These are phyloP conservation scores for Chrosomus eos DNA, from an alignment of 2,797 vertebrate species.

Conservation along the genomic window DNA sequence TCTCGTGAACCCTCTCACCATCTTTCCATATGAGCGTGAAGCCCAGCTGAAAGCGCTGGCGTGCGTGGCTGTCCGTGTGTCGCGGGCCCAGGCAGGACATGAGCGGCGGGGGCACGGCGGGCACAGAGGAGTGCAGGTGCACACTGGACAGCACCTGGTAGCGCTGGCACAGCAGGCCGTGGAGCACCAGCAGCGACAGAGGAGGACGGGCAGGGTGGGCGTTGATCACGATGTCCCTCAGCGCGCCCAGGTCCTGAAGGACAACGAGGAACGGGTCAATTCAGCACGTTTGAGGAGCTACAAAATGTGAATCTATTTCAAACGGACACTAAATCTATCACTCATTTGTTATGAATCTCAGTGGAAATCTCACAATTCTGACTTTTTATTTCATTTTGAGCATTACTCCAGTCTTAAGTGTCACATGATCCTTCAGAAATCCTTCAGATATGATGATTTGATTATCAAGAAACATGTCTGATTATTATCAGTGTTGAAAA, in stretches of 20 bases:
- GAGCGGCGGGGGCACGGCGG: constrained; percentile 81
- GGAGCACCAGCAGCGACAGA: constrained; percentile 88
- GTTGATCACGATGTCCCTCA: constrained; percentile 95
- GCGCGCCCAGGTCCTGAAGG: constrained; percentile 84
- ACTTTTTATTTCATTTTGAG: too few relatives aligned
- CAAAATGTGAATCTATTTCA: not conserved
- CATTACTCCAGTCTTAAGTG: too few relatives aligned
- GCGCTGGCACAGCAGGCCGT: constrained; percentile 86
- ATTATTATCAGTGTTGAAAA: too few relatives aligned
- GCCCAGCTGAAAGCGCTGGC: constrained; percentile 90
- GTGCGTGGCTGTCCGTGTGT: constrained; percentile 80
- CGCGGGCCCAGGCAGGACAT: constrained; percentile 88
- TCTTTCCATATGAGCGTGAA: constrained; percentile 99
- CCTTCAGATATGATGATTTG: too few relatives aligned
- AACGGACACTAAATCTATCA: not conserved
- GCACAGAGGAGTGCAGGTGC: constrained; percentile 90
- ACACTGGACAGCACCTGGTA: constrained; percentile 88
- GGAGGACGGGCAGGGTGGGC: constrained; percentile 89
- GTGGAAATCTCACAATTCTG: too few relatives aligned
- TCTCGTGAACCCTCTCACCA: constrained; percentile 73
- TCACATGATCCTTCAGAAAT: too few relatives aligned
- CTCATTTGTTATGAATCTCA: too few relatives aligned
- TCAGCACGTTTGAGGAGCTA: not conserved
- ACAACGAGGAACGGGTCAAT: constrained; percentile 19
- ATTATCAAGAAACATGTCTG: too few relatives aligned